phyloP scores from a whole-genome alignment of 2,113 vertebrate species.

The Ondatra zibethicus region DNA sequence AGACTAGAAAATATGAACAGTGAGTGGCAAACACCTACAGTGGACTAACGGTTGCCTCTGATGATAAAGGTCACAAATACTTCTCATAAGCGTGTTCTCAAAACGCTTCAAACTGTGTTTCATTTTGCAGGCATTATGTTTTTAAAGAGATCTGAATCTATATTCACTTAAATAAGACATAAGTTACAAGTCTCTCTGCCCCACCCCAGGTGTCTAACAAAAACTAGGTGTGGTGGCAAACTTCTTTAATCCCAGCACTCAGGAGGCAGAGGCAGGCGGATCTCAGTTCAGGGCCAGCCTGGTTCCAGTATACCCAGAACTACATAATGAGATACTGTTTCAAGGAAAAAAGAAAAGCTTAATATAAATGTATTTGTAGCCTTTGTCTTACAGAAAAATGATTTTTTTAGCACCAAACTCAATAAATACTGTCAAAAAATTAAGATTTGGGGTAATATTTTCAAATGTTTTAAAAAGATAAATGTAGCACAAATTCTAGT shows the following conservation, averaged over 20 bases:
- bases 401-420: not conserved
- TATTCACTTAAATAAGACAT: conserved; percentile 40
- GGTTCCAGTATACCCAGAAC: not conserved
- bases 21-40: not conserved
- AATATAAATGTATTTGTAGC: not conserved
- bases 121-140: not conserved
- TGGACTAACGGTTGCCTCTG: conserved; percentile 25
- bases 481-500: not conserved
- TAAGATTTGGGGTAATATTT: conserved; percentile 21
- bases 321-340: not conserved
- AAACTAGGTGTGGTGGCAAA: not conserved
- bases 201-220: not conserved
- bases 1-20: not conserved
- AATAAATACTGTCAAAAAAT: not conserved
- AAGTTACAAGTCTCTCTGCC: not conserved
- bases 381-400: conserved; percentile 25
- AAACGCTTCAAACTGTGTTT: not conserved
- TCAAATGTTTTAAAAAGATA: conserved; percentile 60
- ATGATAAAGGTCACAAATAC: not conserved
- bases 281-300: not conserved
- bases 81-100: not conserved
- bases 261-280: not conserved
- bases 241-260: not conserved
- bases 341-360: not conserved
- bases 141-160: conserved; percentile 50